Evolutionary conservation across 1,140 invertebrate species (phyloP), one percentile per base, ranked within the genome.

Genomic region (Phthorimaea operculella): DNA sequence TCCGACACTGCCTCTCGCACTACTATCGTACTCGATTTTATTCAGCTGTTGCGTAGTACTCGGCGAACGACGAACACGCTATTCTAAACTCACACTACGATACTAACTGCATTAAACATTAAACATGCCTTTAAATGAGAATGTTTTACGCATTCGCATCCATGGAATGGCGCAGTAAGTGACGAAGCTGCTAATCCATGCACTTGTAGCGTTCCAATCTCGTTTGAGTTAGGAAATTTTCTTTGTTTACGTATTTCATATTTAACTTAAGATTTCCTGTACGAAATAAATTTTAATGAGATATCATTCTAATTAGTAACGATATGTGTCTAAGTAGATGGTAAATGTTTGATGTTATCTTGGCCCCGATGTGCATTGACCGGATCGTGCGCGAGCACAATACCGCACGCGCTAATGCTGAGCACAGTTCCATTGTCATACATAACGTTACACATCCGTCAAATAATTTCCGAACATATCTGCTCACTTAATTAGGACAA

Each of bases 31-130:
- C 63, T 63, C 68, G 71, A 74, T 81, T 80, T 76, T 81, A 79
- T 81, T 79, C 71, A 76, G 64, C 69, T 63, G 66, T 75, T 81
- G 75, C 76, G 66, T 60, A 76, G 72, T 75, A 66, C 63, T 62
- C 65, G 63, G 58, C 62, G 63, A 58, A 63, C 52, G 42, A 42
- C 59, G 54, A 54, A 55, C 68, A 70, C 69, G 72, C 70, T 74
- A 66, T 64, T 66, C 65, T 69, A 59, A 68, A 68, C 65, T 62
- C 55, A 51, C 64, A 58, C 55, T 63, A 66, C 59, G 56, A 62
- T 62, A 60, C 60, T 64, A 68, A 71, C 62, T 62, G 62, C 66
- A 72, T 68, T 75, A 75, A 72, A 47, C 44, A 47, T 68, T 71
- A 74, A 59, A 64, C 59, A 58, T 66, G 58, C 51, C 59, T 64